A percentile compares a stretch with the other conserved stretches of the same genome.
Evolutionary conservation across 2,797 vertebrate species (phyloP).

Genomic region (Knipowitschia caucasica): DNA sequence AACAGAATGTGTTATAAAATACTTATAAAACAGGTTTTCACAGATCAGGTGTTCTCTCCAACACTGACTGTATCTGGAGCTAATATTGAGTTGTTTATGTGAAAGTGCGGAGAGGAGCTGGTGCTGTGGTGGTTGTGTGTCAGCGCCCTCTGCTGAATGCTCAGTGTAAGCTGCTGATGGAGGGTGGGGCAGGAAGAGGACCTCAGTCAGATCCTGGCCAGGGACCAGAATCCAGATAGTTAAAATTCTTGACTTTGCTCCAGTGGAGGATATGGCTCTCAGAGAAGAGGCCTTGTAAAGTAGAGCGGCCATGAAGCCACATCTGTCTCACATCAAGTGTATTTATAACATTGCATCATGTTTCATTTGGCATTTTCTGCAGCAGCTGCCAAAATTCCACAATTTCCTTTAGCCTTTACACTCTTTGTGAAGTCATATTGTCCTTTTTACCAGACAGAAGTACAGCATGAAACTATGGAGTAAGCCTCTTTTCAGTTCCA

Average conservation of each 20-base stretch:
- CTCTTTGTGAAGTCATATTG: constrained; percentile 1
- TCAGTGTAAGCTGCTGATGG: constrained; percentile 7
- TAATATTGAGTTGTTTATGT: constrained; percentile 6
- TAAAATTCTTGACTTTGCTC: constrained; percentile 34
- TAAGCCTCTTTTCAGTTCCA: background rate
- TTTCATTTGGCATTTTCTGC: constrained; percentile 3
- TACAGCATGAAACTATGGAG: background rate
- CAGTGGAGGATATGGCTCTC: constrained; percentile 20
- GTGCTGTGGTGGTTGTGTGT: constrained; percentile 25
- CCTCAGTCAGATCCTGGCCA: constrained; percentile 15
- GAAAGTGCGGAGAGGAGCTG: constrained; percentile 9
- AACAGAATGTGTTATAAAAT: no score
- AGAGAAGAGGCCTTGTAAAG: constrained; percentile 15
- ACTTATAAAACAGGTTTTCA: no score
- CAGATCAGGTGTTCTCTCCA: no score
- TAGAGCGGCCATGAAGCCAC: constrained; percentile 7
- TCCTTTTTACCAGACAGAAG: background rate
- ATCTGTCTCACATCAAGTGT: constrained; percentile 17
- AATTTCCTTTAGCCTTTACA: background rate
- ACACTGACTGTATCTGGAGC: no score
- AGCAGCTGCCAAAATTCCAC: background rate
- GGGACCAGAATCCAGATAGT: constrained; percentile 14
- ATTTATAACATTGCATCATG: constrained; percentile 16
- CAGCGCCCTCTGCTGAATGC: constrained; percentile 62
- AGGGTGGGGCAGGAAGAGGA: constrained; percentile 23